Base-by-base conservation (phyloP, 2,797 vertebrate genomes). In the Acanthiza pusilla region DNA sequence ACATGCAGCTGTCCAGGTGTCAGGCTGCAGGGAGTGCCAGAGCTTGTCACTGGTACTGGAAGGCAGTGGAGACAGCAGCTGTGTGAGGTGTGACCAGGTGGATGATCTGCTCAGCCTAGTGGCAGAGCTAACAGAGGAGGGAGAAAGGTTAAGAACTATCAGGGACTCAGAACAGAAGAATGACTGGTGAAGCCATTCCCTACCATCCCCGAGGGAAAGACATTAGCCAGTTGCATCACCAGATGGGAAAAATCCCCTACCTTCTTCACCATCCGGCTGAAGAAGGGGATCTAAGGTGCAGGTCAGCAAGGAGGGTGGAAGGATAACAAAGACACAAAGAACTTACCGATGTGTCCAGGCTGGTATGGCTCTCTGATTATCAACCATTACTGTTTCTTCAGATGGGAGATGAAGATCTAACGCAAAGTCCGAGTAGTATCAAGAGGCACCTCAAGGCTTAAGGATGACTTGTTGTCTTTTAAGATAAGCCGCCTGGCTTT, bases 291-390 rank as follows among this genome's bases (percentile, higher is more conserved):
- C 27, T 42, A 63, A 53, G 38, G 14, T 7, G 21, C 11, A 45
- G 21, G 26, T 16, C 16, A 17, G 26, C 11, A 19, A 32, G 1
- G 6, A 4, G 10, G 14, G 3, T 27, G 26, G 5, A 51, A 16
- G 11, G 5, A 8, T 0, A 0, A 42, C 40, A 40, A 34, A 40
- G 14, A 11, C 11, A 43, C 30, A 65, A 30, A 55, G 21, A 51
- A 15, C 2, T 26, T 36, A 43, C 21, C 8, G 8, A 36, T 13
- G 6, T 25, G 19, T 61, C 8, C 38, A 43, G 45, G 17, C 29
- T n/a, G 14, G 16, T 50, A 42, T 12, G 9, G 26, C 10, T 8
- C 16, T 81, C n/a, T 51, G 26, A 61, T 61, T 66, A 50, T 58
- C 22, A 32, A 12, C 17, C 21, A 30, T 58, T 66, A 32, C 10